phyloP scores from a whole-genome alignment of 2,888 invertebrate species.

The Drosophila nr. fundita region DNA sequence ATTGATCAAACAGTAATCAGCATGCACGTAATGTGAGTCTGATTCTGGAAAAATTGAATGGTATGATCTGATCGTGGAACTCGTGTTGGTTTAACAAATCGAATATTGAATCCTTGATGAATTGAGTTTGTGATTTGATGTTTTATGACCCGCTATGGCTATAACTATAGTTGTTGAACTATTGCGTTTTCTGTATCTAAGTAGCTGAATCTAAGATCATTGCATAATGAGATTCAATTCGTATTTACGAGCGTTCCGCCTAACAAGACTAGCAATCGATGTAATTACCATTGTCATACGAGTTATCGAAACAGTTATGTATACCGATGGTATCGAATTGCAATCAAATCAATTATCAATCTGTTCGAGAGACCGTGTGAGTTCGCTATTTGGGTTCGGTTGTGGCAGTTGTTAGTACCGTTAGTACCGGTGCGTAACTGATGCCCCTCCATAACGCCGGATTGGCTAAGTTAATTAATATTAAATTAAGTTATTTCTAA shows the following conservation, averaged over 20 bases:
- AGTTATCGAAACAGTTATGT: slow-evolving; percentile 63
- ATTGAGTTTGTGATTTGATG: slow-evolving; percentile 48
- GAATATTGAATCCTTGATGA: slow-evolving; percentile 42
- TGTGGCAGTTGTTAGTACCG: slow-evolving; percentile 43
- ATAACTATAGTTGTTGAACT: slow-evolving; percentile 3
- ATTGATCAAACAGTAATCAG: slow-evolving; percentile 17
- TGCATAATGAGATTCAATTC: background rate
- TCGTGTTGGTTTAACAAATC: slow-evolving; percentile 25
- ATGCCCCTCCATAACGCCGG: slow-evolving; percentile 50
- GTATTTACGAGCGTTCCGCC: slow-evolving; percentile 11
- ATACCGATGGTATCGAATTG: slow-evolving; percentile 59
- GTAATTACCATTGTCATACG: slow-evolving; percentile 80
- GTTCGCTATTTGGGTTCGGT: slow-evolving; percentile 52
- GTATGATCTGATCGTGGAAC: slow-evolving; percentile 36
- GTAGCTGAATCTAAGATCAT: background rate
- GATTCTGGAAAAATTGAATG: slow-evolving; percentile 29
- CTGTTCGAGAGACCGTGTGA: slow-evolving; percentile 59
- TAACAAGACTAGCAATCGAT: slow-evolving; percentile 50
- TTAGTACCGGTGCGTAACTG: slow-evolving; percentile 35
- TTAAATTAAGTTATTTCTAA: slow-evolving; percentile 33
- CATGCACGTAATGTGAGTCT: slow-evolving; percentile 10
- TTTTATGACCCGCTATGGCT: slow-evolving; percentile 13
- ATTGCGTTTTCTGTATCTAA: slow-evolving; percentile 14
- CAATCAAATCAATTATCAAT: slow-evolving; percentile 64
- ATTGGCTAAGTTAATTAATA: slow-evolving; percentile 50